Conservation (phyloP, 2,888 invertebrate genomes). For the Drosophila hamatofila region DNA sequence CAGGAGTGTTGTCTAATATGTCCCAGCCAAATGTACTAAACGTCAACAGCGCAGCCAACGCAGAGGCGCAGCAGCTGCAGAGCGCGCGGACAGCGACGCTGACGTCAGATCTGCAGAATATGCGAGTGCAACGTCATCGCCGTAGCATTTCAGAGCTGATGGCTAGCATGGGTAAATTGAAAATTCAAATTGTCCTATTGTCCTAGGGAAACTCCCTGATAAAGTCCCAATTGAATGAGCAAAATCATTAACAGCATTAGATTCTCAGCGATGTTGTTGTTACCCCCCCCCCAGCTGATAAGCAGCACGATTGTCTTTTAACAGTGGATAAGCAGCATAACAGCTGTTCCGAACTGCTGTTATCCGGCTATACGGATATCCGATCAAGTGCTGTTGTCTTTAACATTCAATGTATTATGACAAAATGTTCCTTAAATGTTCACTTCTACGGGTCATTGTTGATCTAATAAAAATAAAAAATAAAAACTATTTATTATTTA, state of each 20-base stretch:
- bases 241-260: too few species aligned
- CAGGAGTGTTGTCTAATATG: constrained; percentile 13
- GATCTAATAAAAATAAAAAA: too few species aligned
- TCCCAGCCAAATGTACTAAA: constrained; percentile 29
- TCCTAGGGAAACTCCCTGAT: not conserved
- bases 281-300: too few species aligned
- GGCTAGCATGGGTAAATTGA: constrained; percentile 82
- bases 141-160: constrained; percentile 85
- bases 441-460: too few species aligned
- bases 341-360: not conserved
- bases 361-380: not conserved
- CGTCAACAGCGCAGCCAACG: constrained; percentile 4
- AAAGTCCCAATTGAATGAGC: not conserved
- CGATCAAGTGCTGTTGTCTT: not conserved
- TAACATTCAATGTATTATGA: not conserved
- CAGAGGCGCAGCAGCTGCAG: constrained; percentile 47
- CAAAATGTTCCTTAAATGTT: not conserved
- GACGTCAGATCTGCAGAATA: constrained; percentile 35
- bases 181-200: not conserved
- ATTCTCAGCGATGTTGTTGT: not conserved
- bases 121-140: constrained; percentile 82
- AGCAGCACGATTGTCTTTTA: too few species aligned
- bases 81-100: constrained; percentile 27
- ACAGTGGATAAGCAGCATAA: not conserved
- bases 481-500: too few species aligned